A percentile compares a stretch with the other conserved stretches of the same genome.
phyloP scores from a whole-genome alignment of 2,888 invertebrate species.

The Ligdia adustata region DNA sequence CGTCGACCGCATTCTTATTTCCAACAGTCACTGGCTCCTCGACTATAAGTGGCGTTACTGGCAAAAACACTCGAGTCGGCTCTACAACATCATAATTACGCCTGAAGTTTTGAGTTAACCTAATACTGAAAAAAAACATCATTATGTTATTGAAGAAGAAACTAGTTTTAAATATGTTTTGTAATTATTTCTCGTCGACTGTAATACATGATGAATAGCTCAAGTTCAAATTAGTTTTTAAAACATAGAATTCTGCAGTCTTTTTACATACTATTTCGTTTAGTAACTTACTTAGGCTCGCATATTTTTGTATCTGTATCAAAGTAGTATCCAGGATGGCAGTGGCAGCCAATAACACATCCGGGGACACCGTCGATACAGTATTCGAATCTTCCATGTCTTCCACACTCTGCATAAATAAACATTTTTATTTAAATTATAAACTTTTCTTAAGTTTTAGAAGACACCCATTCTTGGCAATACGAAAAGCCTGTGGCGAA shows the following conservation, averaged over 20 bases:
- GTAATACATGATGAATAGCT: too few relatives aligned
- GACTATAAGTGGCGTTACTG: slow-evolving; percentile 23
- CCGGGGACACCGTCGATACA: slow-evolving; percentile 70
- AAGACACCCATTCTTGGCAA: too few relatives aligned
- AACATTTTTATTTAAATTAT: too few relatives aligned
- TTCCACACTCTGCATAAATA: slow-evolving; percentile 63
- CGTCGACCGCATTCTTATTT: slow-evolving; percentile 41
- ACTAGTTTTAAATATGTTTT: too few relatives aligned
- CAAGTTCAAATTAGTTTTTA: too few relatives aligned
- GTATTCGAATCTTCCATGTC: slow-evolving; percentile 73
- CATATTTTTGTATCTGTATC: slow-evolving; percentile 76
- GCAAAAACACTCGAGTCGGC: slow-evolving; percentile 42
- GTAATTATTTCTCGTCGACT: too few relatives aligned
- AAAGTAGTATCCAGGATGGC: slow-evolving; percentile 75
- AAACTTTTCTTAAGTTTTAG: too few relatives aligned
- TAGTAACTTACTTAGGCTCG: slow-evolving; percentile 64
- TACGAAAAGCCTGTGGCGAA: too few relatives aligned
- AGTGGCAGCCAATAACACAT: slow-evolving; percentile 77
- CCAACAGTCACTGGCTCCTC: slow-evolving; percentile 40
- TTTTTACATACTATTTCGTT: not conserved
- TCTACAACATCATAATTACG: slow-evolving; percentile 42
- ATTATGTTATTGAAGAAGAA: too few relatives aligned
- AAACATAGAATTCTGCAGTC: too few relatives aligned
- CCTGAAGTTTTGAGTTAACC: slow-evolving; percentile 55
- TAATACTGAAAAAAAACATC: slow-evolving; percentile 53